Evolutionary conservation across 2,888 invertebrate species (phyloP).

Genomic region (Tachina fera): DNA sequence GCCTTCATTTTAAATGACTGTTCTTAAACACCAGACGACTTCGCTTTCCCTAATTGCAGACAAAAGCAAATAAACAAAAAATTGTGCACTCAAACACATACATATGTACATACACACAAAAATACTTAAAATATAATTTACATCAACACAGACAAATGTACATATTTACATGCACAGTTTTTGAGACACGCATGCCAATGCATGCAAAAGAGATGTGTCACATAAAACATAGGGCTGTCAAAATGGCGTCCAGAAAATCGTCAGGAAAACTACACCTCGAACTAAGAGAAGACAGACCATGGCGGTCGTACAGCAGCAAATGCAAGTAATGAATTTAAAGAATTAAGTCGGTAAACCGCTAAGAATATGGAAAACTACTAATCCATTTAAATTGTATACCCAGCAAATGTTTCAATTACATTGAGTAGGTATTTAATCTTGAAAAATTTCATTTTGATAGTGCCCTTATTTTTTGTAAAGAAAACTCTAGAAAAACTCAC

Average conservation of each 20-base stretch:
- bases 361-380: no score
- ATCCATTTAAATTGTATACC: no score
- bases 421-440: no score
- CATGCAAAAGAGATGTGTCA: slow-evolving; percentile 65
- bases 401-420: no score
- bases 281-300: slow-evolving; percentile 13
- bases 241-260: slow-evolving; percentile 63
- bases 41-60: slow-evolving; percentile 33
- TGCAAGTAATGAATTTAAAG: not conserved
- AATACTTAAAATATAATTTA: no score
- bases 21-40: slow-evolving; percentile 46
- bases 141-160: no score
- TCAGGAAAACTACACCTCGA: slow-evolving; percentile 26
- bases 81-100: not conserved
- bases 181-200: slow-evolving; percentile 62
- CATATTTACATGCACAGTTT: not conserved
- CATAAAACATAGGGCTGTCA: slow-evolving; percentile 60
- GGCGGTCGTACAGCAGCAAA: not conserved
- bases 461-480: not conserved
- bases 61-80: slow-evolving; percentile 24
- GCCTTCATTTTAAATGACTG: slow-evolving; percentile 28
- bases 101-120: no score
- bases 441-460: no score
- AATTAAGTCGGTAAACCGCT: not conserved
- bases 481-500: not conserved